phyloP scores from a whole-genome alignment of 1,140 invertebrate species.

The Drosophila lacteicornis region DNA sequence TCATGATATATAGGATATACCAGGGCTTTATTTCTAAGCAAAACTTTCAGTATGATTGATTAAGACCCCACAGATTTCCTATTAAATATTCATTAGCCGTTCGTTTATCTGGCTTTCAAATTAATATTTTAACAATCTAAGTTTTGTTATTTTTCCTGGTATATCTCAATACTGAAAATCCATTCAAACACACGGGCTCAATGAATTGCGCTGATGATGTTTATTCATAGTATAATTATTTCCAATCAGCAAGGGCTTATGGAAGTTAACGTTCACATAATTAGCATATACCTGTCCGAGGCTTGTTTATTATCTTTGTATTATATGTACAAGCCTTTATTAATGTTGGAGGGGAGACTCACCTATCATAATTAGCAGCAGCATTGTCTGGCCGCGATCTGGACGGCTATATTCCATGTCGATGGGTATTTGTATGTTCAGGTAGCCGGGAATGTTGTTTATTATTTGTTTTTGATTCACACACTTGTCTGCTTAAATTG shows the following conservation, averaged over 20 bases:
- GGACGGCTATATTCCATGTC: slow-evolving; percentile 16
- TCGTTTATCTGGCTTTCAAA: too few relatives aligned
- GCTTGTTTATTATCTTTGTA: slow-evolving; percentile 7
- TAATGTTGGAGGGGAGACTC: slow-evolving; percentile 23
- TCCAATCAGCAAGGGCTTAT: slow-evolving; percentile 32
- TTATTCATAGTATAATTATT: slow-evolving; percentile 13
- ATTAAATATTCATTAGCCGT: not conserved
- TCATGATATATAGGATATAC: not conserved
- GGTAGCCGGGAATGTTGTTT: slow-evolving; percentile 33
- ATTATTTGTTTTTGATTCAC: slow-evolving; percentile 55
- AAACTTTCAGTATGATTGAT: slow-evolving; percentile 6
- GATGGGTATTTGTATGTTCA: slow-evolving; percentile 13
- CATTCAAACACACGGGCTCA: slow-evolving; percentile 8
- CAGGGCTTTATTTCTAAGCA: not conserved
- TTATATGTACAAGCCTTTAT: not conserved
- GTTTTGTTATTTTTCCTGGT: slow-evolving; percentile 18
- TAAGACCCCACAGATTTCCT: slow-evolving; percentile 1
- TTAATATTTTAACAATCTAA: not conserved
- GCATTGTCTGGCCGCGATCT: slow-evolving; percentile 41
- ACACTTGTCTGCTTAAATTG: slow-evolving; percentile 50
- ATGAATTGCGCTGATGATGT: slow-evolving; percentile 13
- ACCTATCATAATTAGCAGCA: slow-evolving; percentile 61
- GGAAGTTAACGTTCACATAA: slow-evolving; percentile 38
- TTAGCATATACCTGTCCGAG: slow-evolving; percentile 36
- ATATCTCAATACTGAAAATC: not conserved